phyloP scores from a whole-genome alignment of 2,888 invertebrate genomes.

The Bombylius discolor region DNA sequence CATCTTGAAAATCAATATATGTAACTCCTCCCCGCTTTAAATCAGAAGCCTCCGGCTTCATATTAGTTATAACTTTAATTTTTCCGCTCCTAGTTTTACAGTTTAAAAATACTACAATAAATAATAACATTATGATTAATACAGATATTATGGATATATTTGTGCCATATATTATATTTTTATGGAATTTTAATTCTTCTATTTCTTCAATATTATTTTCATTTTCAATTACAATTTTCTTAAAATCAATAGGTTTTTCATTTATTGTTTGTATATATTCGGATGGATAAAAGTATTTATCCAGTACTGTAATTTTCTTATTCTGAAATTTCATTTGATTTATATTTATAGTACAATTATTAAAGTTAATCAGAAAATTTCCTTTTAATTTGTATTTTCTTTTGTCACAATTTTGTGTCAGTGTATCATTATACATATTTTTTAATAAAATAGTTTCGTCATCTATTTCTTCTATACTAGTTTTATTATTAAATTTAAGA shows the following conservation, averaged over 20 bases:
- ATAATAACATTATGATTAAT: not conserved
- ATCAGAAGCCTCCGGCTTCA: not conserved
- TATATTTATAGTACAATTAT: not conserved
- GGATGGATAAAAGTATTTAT: not conserved
- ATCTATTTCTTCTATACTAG: conserved; percentile 6
- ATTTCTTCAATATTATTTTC: not conserved
- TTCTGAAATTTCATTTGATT: not conserved
- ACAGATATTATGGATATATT: not conserved
- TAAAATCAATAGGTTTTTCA: too few relatives aligned
- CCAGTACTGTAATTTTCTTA: not conserved
- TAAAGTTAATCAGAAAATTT: not conserved
- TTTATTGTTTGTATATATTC: too few relatives aligned
- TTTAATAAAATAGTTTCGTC: conserved; percentile 5
- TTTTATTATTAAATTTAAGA: conserved; percentile 3
- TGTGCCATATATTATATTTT: not conserved
- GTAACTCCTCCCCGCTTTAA: not conserved
- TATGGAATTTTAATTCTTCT: not conserved
- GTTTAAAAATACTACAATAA: not conserved
- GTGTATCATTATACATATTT: conserved; percentile 1
- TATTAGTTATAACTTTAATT: not conserved
- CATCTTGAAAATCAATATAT: not conserved
- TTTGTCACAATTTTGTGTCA: not conserved
- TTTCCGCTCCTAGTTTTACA: not conserved
- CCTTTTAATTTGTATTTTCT: not conserved
- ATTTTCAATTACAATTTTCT: too few relatives aligned